phyloP scores from a whole-genome alignment of 2,888 invertebrate genomes.

The Drosophila aldrichi region DNA sequence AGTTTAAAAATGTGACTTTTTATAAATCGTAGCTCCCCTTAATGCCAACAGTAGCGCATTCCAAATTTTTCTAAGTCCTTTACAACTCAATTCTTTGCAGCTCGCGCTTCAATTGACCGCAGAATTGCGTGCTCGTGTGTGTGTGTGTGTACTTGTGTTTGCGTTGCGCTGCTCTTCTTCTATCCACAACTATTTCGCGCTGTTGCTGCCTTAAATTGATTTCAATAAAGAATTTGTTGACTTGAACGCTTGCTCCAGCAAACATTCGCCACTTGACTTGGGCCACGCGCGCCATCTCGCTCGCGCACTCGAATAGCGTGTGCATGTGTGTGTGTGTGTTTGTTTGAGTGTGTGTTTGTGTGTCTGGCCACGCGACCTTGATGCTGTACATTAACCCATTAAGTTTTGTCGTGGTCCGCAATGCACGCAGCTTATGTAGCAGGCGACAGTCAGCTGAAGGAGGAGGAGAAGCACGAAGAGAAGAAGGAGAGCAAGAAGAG shows the following conservation, averaged over 20 bases:
- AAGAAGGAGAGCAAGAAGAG: constrained; percentile 1
- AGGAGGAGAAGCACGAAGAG: not conserved
- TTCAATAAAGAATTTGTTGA: constrained; percentile 72
- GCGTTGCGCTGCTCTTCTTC: constrained; percentile 31
- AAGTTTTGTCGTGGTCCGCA: constrained; percentile 66
- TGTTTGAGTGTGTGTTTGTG: constrained; percentile 1
- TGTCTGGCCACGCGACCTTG: constrained; percentile 68
- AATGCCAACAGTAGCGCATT: constrained; percentile 4
- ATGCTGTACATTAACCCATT: constrained; percentile 78
- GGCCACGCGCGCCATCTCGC: constrained; percentile 15
- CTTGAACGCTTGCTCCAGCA: constrained; percentile 48
- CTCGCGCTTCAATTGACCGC: constrained; percentile 38
- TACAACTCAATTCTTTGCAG: constrained; percentile 6
- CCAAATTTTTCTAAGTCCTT: constrained; percentile 6
- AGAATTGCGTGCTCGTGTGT: constrained; percentile 15
- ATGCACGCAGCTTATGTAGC: constrained; percentile 32
- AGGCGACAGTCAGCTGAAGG: constrained; percentile 12
- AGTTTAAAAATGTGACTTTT: not conserved
- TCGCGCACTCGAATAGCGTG: constrained; percentile 3
- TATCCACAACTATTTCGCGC: constrained; percentile 37
- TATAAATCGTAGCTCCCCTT: not conserved
- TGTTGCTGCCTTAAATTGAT: constrained; percentile 67
- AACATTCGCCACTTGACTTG: constrained; percentile 50
- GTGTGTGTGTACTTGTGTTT: constrained; percentile 28
- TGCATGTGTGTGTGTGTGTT: not conserved